These are phyloP conservation scores for Zosterops japonicus DNA, from an alignment of 2,113 vertebrate genomes.

Conservation along the genomic window DNA sequence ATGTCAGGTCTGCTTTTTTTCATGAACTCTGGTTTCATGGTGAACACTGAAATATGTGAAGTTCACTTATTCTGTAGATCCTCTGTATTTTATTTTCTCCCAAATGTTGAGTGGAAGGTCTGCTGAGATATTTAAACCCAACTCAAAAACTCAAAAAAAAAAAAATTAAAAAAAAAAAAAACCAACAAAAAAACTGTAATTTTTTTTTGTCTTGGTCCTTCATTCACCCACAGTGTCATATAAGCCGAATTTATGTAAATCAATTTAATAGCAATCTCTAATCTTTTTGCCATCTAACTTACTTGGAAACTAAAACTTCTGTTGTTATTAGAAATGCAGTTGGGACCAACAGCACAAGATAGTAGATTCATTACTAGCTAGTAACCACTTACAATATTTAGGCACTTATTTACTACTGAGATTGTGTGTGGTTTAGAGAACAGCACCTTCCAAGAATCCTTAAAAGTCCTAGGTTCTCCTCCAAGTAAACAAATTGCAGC, in stretches of 20 bases:
- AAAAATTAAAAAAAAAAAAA: too few relatives aligned
- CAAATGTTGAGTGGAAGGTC: background rate
- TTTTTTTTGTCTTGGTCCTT: background rate
- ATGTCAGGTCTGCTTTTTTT: background rate
- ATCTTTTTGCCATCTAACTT: background rate
- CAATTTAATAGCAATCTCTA: background rate
- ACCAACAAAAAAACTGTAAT: too few relatives aligned
- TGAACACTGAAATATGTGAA: background rate
- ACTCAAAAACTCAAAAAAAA: background rate
- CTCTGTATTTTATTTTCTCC: background rate
- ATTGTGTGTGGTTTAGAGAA: background rate
- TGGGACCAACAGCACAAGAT: background rate
- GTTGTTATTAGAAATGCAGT: background rate
- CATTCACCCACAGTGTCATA: background rate
- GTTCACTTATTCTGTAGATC: background rate
- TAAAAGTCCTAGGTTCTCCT: background rate
- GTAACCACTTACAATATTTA: background rate
- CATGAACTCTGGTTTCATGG: rapidly evolving
- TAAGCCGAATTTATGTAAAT: background rate
- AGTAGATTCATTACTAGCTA: background rate
- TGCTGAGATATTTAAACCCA: background rate
- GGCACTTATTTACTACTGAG: background rate
- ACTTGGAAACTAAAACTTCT: background rate
- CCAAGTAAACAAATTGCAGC: background rate
- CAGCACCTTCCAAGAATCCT: background rate